These are phyloP conservation scores for Rhagium mordax DNA, from an alignment of 2,888 invertebrate genomes.

Conservation along the genomic window DNA sequence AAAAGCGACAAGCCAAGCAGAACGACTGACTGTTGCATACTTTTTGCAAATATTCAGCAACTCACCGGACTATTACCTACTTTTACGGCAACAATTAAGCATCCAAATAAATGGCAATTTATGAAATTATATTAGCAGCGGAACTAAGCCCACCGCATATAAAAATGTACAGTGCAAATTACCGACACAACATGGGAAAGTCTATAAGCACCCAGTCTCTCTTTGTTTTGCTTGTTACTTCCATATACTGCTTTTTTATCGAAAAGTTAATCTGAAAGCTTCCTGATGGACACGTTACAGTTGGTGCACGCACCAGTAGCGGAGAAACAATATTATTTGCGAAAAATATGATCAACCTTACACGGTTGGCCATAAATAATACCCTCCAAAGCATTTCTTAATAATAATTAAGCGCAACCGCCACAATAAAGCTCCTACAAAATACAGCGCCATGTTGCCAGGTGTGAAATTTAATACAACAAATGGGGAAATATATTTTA, in stretches of 20 bases:
- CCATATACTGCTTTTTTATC: neutral
- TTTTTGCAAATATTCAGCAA: constrained; percentile 3
- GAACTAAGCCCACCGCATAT: constrained; percentile 10
- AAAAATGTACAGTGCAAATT: neutral
- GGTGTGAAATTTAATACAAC: too few relatives aligned
- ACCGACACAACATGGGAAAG: constrained; percentile 3
- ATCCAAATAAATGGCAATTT: neutral
- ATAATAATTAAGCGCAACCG: too few relatives aligned
- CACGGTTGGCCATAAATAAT: too few relatives aligned
- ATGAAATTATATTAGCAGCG: neutral
- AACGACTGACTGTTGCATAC: neutral
- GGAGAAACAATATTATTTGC: neutral
- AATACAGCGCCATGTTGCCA: too few relatives aligned
- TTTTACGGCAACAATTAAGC: neutral
- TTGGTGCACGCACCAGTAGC: constrained; percentile 15
- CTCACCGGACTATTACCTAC: constrained; percentile 7
- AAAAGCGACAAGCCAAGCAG: constrained; percentile 7
- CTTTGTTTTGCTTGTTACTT: neutral
- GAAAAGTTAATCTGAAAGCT: constrained; percentile 7
- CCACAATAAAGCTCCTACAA: too few relatives aligned
- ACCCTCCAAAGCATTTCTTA: too few relatives aligned
- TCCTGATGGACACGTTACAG: constrained; percentile 17
- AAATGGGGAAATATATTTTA: too few relatives aligned
- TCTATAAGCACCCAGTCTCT: neutral
- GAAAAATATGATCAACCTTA: too few relatives aligned